A percentile compares a stretch with the other conserved stretches of the same genome.
phyloP scores from a whole-genome alignment of 2,797 vertebrate species.

The Micromesistius poutassou region DNA sequence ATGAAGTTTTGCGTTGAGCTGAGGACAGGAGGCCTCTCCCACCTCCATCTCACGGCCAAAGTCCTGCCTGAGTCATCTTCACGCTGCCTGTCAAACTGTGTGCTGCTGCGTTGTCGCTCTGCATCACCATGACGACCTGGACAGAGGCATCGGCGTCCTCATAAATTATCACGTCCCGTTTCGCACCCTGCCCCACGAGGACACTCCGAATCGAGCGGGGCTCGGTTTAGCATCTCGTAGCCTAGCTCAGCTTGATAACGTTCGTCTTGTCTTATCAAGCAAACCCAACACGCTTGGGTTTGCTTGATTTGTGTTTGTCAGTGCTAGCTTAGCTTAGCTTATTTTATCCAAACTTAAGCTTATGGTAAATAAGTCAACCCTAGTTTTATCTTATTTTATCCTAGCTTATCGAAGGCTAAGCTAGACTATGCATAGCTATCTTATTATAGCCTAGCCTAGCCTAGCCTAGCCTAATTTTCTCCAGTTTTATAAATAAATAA shows the following conservation, averaged over 20 bases:
- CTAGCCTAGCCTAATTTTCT: background rate
- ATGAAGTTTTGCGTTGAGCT: conserved; percentile 42
- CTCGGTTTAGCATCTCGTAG: background rate
- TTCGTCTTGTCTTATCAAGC: background rate
- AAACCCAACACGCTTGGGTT: background rate
- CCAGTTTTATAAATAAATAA: background rate
- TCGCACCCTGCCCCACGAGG: background rate
- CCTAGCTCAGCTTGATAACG: background rate
- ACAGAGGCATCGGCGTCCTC: conserved; percentile 49
- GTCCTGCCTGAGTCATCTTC: conserved; percentile 68
- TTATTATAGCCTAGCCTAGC: too few relatives aligned
- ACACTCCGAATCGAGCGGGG: background rate
- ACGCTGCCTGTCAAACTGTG: conserved; percentile 64
- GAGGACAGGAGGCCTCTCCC: conserved; percentile 47
- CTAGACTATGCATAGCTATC: too few relatives aligned
- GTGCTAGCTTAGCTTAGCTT: background rate
- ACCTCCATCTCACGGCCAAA: conserved; percentile 65
- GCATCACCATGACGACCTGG: conserved; percentile 45
- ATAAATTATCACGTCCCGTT: conserved; percentile 34
- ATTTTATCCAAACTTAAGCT: background rate
- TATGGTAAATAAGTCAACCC: background rate
- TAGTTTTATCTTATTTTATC: too few relatives aligned
- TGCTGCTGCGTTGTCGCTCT: conserved; percentile 59
- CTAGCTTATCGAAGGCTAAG: too few relatives aligned
- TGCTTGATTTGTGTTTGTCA: background rate